phyloP scores from a whole-genome alignment of 2,797 vertebrate species.

The Luscinia megarhynchos region DNA sequence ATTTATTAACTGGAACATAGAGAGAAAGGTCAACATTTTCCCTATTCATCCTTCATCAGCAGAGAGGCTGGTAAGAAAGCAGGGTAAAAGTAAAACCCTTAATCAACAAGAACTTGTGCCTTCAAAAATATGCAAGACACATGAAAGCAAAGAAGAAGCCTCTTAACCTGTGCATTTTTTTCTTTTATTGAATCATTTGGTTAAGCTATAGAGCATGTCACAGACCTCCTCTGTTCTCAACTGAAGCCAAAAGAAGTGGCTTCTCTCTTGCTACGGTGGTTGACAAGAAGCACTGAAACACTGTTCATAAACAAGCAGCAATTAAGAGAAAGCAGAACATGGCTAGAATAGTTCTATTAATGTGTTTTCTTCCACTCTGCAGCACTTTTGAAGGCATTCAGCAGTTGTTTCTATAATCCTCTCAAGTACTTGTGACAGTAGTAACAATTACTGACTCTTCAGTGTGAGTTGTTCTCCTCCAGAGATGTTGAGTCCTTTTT shows the following conservation, averaged over 20 bases:
- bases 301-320: neutral
- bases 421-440: neutral
- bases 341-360: neutral
- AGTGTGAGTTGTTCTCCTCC: neutral
- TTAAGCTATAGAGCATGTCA: neutral
- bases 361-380: neutral
- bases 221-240: neutral
- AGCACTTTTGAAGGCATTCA: neutral
- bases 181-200: neutral
- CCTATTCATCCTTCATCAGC: conserved; percentile 24
- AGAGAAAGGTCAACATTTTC: conserved; percentile 53
- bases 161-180: neutral
- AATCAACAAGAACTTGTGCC: neutral
- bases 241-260: neutral
- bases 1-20: conserved; percentile 49
- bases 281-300: neutral
- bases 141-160: neutral
- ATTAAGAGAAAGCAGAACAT: neutral
- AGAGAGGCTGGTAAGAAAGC: conserved; percentile 21
- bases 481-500: neutral
- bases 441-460: neutral
- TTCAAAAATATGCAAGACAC: neutral
- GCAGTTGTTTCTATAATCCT: neutral
- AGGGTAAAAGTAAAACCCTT: conserved; percentile 21
- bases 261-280: neutral